These are phyloP conservation scores for Boleophthalmus pectinirostris DNA, from an alignment of 2,113 vertebrate genomes.

Conservation along the genomic window DNA sequence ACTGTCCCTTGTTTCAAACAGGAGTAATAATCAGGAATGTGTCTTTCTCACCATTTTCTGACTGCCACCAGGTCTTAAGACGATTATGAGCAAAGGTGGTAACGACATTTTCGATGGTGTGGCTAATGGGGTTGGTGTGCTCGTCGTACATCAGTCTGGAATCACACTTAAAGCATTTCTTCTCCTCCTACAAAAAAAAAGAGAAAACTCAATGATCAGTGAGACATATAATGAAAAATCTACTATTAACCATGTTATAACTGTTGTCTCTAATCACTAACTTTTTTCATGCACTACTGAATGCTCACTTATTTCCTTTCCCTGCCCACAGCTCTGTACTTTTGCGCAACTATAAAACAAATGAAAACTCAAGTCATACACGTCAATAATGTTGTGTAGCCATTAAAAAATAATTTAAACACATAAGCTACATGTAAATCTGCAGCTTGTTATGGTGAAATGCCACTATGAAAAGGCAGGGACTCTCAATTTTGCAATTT, in stretches of 20 bases:
- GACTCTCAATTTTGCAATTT: too few relatives aligned
- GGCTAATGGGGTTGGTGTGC: constrained; percentile 79
- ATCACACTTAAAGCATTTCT: constrained; percentile 90
- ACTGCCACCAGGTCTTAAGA: constrained; percentile 98
- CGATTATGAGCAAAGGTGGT: constrained; percentile 92
- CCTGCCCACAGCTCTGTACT: too few relatives aligned
- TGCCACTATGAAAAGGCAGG: too few relatives aligned
- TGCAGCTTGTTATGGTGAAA: too few relatives aligned
- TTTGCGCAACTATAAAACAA: too few relatives aligned
- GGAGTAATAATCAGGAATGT: neutral
- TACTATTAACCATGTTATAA: neutral
- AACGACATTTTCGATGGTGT: constrained; percentile 92
- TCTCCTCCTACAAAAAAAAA: constrained; percentile 80
- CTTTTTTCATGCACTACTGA: too few relatives aligned
- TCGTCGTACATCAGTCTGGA: constrained; percentile 82
- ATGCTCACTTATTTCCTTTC: too few relatives aligned
- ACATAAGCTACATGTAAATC: too few relatives aligned
- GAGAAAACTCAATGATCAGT: neutral
- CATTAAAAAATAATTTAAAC: too few relatives aligned
- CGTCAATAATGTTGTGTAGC: too few relatives aligned
- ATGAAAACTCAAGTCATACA: too few relatives aligned
- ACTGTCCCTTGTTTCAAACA: neutral
- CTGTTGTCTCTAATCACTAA: too few relatives aligned
- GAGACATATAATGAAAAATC: neutral
- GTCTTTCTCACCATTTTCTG: constrained; percentile 85